A percentile compares a stretch with the other conserved stretches of the same genome.
Conservation (phyloP, 2,113 vertebrate genomes). For the Saguinus midas region DNA sequence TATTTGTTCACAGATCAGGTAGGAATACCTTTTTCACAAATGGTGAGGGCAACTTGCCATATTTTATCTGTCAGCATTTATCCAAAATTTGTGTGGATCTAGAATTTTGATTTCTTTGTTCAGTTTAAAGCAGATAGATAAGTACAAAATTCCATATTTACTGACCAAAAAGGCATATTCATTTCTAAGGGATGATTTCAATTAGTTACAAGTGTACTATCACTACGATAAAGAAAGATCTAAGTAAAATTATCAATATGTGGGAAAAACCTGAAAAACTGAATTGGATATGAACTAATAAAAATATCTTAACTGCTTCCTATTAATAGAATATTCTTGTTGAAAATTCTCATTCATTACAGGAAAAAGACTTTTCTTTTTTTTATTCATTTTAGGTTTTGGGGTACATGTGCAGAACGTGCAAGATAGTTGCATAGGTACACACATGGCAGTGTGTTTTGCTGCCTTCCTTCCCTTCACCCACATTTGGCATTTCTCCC, state of each 20-base stretch:
- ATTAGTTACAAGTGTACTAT: slow-evolving; percentile 54
- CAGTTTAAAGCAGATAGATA: background rate
- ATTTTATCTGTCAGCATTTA: slow-evolving; percentile 60
- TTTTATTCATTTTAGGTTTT: too few relatives aligned
- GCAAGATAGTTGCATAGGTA: too few relatives aligned
- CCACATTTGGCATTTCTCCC: too few relatives aligned
- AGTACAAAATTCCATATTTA: slow-evolving; percentile 44
- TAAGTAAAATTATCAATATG: background rate
- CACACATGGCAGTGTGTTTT: too few relatives aligned
- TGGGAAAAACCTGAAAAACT: background rate
- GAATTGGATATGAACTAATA: background rate
- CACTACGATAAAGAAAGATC: background rate
- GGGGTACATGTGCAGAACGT: too few relatives aligned
- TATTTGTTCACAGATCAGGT: slow-evolving; percentile 73
- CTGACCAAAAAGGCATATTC: background rate
- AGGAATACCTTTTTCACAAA: slow-evolving; percentile 40
- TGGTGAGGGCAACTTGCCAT: slow-evolving; percentile 43
- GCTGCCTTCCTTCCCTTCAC: too few relatives aligned
- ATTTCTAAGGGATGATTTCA: slow-evolving; percentile 37
- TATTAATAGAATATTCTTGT: background rate
- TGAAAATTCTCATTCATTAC: slow-evolving; percentile 24
- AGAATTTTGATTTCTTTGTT: slow-evolving; percentile 62
- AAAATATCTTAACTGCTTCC: background rate
- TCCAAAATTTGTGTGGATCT: slow-evolving; percentile 12
- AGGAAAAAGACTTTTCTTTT: background rate